Evolutionary conservation across 2,888 invertebrate genomes (phyloP), one percentile per base, ranked within the genome.

Genomic region (Rhamnusium bicolor): DNA sequence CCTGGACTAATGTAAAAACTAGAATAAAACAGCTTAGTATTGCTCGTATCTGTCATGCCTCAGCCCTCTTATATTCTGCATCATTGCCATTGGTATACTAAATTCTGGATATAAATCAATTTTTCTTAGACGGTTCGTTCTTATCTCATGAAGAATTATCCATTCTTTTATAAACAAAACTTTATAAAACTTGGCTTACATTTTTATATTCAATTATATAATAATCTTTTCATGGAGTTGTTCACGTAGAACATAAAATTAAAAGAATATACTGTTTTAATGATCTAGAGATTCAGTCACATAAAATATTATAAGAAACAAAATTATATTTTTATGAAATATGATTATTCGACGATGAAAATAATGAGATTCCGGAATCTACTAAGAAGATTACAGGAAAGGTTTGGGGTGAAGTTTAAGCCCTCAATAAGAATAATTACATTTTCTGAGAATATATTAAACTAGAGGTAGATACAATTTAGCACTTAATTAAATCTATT

Each of bases 331-430:
- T 54, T 54, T 54, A 12, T 24, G 14, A 24, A 54, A 54, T 54
- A 24, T 54, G 19, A 54, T 58, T 29, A 58, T 29, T 58, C 58
- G 18, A 32, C 58, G 29, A 18, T 32, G 58, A 32, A 58, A 58
- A 58, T 58, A 58, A 58, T 58, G 32, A 58, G 29, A 58, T 58
- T 29, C 16, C 27, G 29, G 29, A 16, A 58, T 58, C 7, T 58
- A 8, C 16, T 58, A 32, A 58, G 58, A 21, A 29, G 58, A 27
- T 58, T 29, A 29, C 58, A 19, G 6, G 3, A 14, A 19, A 24
- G 54, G 24, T 5, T 54, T 19, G 54, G 12, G n/a, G 24, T 7
- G 4, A 19, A 4, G 10, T n/a, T n/a, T 14, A 24, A 1, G 54
- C 14, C 54, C 27, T 14, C 12, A 21, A 19, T 24, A 24, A 19